Evolutionary conservation across 2,888 invertebrate genomes (phyloP).

Genomic region (Spicauda simplicius): DNA sequence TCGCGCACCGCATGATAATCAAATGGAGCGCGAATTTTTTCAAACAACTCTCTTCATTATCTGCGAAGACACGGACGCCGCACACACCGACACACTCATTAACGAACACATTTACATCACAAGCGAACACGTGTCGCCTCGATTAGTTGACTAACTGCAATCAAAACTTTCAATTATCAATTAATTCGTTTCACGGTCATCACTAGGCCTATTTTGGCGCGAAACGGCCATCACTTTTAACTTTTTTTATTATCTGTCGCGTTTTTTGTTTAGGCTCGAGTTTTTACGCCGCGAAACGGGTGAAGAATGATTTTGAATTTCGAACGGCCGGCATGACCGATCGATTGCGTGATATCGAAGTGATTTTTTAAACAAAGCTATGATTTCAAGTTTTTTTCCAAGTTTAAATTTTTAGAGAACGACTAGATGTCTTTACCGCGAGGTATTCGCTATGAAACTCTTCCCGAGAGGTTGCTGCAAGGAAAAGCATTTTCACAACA

Average conservation of each 20-base stretch:
- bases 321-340: constrained; percentile 59
- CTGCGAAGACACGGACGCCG: constrained; percentile 50
- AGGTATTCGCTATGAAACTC: constrained; percentile 85
- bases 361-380: constrained; percentile 39
- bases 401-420: constrained; percentile 63
- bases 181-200: constrained; percentile 50
- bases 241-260: constrained; percentile 29
- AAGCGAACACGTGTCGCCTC: constrained; percentile 65
- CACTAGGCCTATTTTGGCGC: constrained; percentile 60
- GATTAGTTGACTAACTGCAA: constrained; percentile 53
- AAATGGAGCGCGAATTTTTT: constrained; percentile 31
- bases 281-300: constrained; percentile 68
- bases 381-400: constrained; percentile 42
- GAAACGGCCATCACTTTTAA: constrained; percentile 47
- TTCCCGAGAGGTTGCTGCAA: constrained; percentile 84
- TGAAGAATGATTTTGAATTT: constrained; percentile 67
- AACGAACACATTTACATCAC: constrained; percentile 81
- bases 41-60: constrained; percentile 34
- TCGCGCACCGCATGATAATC: constrained; percentile 27
- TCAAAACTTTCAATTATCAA: constrained; percentile 66
- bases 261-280: constrained; percentile 40
- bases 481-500: constrained; percentile 84
- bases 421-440: constrained; percentile 83
- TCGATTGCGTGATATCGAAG: constrained; percentile 58
- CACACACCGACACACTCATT: constrained; percentile 77